A percentile compares a stretch with the other conserved stretches of the same genome.
Evolutionary conservation across 2,797 vertebrate genomes (phyloP).

Genomic region (Setipinna tenuifilis): DNA sequence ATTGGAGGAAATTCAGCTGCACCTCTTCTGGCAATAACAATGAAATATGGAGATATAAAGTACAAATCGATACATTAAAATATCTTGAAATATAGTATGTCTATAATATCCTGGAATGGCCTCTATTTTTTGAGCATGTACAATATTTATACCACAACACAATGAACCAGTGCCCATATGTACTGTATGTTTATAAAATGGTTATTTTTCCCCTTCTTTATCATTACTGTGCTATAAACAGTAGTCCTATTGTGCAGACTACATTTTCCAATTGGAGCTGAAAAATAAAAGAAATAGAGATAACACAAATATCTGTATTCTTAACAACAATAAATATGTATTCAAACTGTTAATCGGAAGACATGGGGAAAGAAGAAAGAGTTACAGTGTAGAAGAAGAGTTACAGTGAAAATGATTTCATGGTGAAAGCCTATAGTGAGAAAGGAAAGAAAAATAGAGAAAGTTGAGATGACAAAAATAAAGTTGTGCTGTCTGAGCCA

Average conservation of each 20-base stretch:
- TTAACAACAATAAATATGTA: not conserved
- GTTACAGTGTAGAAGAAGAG: too few relatives aligned
- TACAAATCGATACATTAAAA: constrained; percentile 4
- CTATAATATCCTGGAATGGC: too few relatives aligned
- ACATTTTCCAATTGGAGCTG: too few relatives aligned
- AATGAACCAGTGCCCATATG: not conserved
- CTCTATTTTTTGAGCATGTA: not conserved
- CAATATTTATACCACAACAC: not conserved
- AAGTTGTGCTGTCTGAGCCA: not conserved
- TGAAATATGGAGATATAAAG: not conserved
- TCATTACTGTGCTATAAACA: too few relatives aligned
- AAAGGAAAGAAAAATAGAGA: not conserved
- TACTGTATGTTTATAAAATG: not conserved
- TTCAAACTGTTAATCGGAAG: not conserved
- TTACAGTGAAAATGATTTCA: too few relatives aligned
- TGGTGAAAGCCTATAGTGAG: not conserved
- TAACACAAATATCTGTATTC: not conserved
- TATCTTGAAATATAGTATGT: not conserved
- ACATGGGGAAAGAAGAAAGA: not conserved
- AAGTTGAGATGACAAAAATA: not conserved
- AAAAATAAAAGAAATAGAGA: not conserved
- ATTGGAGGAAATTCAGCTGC: not conserved
- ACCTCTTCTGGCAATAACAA: not conserved
- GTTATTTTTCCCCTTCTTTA: not conserved
- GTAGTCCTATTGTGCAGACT: too few relatives aligned